Evolutionary conservation across 1,140 invertebrate species (phyloP).

Genomic region (Euglossa dilemma): DNA sequence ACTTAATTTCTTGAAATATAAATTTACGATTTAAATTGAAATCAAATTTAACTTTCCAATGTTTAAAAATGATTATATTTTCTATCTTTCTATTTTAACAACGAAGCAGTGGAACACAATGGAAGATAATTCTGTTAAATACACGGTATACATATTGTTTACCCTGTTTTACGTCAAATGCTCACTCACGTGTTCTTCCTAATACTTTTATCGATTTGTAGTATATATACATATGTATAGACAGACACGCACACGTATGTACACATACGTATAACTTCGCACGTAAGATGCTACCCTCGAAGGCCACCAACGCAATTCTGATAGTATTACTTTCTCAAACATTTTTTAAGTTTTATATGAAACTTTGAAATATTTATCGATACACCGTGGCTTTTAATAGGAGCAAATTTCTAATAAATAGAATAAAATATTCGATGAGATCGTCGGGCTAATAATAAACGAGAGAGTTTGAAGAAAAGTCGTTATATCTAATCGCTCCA

Average conservation of each 20-base stretch:
- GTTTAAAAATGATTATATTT: not conserved
- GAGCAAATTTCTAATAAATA: not conserved
- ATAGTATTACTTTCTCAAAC: not conserved
- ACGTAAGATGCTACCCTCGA: not conserved
- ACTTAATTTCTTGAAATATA: not conserved
- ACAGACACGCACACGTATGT: no score
- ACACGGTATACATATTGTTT: not conserved
- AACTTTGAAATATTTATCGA: not conserved
- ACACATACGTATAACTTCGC: no score
- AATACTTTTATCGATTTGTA: not conserved
- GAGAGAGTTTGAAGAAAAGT: not conserved
- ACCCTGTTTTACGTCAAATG: not conserved
- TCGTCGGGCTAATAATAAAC: not conserved
- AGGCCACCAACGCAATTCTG: not conserved
- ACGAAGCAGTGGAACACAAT: no score
- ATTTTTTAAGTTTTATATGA: not conserved
- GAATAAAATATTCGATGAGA: not conserved
- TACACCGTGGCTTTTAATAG: not conserved
- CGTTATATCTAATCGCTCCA: not conserved
- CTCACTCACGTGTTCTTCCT: constrained; percentile 1
- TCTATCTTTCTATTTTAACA: not conserved
- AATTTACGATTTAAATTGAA: not conserved
- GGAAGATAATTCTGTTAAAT: not conserved
- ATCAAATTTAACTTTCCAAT: no score
- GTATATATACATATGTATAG: not conserved